Evolutionary conservation across 2,113 vertebrate species (phyloP).

Genomic region (Gasterosteus aculeatus): DNA sequence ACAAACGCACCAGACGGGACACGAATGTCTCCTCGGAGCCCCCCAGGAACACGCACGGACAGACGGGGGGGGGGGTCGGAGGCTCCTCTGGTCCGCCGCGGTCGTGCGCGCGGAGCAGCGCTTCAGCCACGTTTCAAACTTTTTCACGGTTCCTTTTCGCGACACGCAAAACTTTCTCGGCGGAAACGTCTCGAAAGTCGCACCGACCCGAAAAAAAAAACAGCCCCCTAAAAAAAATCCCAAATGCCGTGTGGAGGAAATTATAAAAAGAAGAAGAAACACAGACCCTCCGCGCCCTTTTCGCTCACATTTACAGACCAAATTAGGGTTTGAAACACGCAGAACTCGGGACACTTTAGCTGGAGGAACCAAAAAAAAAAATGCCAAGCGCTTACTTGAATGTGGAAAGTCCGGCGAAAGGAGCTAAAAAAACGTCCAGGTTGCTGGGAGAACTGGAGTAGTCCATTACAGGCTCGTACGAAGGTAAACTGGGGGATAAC

Average conservation of each 20-base stretch:
- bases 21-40: not conserved
- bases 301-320: conserved; percentile 27
- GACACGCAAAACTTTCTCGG: conserved; percentile 64
- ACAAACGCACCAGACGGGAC: not conserved
- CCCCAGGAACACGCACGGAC: not conserved
- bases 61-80: not conserved
- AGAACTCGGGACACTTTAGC: conserved; percentile 42
- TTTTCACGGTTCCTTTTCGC: conserved; percentile 71
- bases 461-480: conserved; percentile 89
- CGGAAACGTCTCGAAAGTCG: conserved; percentile 39
- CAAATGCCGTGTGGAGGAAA: conserved; percentile 10
- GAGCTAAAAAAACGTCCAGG: conserved; percentile 74
- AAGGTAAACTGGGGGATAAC: conserved; percentile 83
- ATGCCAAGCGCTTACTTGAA: conserved; percentile 77
- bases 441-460: conserved; percentile 79
- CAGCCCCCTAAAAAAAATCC: not conserved
- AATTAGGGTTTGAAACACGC: conserved; percentile 20
- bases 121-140: conserved; percentile 83
- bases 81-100: too few relatives aligned
- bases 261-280: not conserved
- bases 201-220: not conserved
- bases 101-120: conserved; percentile 24
- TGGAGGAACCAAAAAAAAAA: conserved; percentile 32
- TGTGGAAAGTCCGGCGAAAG: conserved; percentile 65
- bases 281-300: conserved; percentile 63